These are phyloP conservation scores for Agrotis exclamationis DNA, from an alignment of 2,888 invertebrate species.

Conservation along the genomic window DNA sequence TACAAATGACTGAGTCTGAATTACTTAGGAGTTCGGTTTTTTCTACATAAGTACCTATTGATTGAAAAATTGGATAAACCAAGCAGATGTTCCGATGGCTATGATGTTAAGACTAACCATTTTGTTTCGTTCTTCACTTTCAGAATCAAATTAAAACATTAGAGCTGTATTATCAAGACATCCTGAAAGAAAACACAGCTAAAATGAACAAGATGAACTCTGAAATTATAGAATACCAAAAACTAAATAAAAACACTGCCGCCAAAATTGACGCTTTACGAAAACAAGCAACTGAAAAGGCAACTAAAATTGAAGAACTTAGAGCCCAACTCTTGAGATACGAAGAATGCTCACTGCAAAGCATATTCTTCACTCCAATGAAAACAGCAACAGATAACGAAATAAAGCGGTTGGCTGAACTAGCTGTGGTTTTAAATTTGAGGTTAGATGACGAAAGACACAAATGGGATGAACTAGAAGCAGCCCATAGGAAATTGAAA, in stretches of 20 bases:
- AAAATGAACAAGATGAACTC: slow-evolving; percentile 88
- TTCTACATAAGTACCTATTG: too few species aligned
- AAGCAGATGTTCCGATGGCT: too few species aligned
- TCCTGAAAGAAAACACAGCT: slow-evolving; percentile 85
- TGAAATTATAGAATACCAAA: slow-evolving; percentile 84
- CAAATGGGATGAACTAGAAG: slow-evolving; percentile 91
- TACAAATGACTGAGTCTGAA: too few species aligned
- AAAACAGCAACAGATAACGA: slow-evolving; percentile 92
- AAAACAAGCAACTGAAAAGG: slow-evolving; percentile 86
- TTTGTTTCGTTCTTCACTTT: slow-evolving; percentile 58
- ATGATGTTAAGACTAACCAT: not conserved
- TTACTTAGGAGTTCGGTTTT: too few species aligned
- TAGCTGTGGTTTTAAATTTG: slow-evolving; percentile 90
- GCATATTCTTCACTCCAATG: slow-evolving; percentile 88
- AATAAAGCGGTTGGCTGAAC: slow-evolving; percentile 91
- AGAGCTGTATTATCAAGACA: slow-evolving; percentile 87
- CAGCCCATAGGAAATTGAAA: slow-evolving; percentile 89
- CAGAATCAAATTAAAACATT: slow-evolving; percentile 89
- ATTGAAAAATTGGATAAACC: too few species aligned
- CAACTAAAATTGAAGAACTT: slow-evolving; percentile 86
- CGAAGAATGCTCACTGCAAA: slow-evolving; percentile 87
- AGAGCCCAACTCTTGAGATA: slow-evolving; percentile 85
- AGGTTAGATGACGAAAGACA: slow-evolving; percentile 91
- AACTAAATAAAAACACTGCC: slow-evolving; percentile 86
- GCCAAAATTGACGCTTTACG: slow-evolving; percentile 88